Percentiles rank a stretch among this genome's conserved stretches.
Conservation (phyloP, 1,140 invertebrate genomes). For the Cydia strobilella region DNA sequence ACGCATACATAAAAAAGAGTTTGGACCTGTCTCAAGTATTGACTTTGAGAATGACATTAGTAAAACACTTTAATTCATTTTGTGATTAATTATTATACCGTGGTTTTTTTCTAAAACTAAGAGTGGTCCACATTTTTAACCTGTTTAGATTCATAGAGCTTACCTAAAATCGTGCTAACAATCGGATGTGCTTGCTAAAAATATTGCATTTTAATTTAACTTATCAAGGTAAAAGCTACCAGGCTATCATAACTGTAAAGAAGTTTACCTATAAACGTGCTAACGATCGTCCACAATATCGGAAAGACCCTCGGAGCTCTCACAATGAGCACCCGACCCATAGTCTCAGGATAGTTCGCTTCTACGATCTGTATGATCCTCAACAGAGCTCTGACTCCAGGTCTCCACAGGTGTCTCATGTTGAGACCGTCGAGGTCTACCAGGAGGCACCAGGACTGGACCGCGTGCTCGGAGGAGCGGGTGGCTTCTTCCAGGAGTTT, state of each 20-base stretch:
- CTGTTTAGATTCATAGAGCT: constrained; percentile 41
- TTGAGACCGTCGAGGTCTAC: constrained; percentile 97
- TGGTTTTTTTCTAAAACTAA: too few relatives aligned
- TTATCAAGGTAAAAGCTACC: neutral
- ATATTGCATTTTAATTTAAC: too few relatives aligned
- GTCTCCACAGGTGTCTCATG: constrained; percentile 97
- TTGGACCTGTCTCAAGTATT: too few relatives aligned
- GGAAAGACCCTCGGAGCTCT: constrained; percentile 96
- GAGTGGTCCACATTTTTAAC: too few relatives aligned
- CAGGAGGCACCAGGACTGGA: constrained; percentile 94
- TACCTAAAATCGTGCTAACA: constrained; percentile 96
- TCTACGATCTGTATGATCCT: constrained; percentile 97
- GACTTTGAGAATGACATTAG: too few relatives aligned
- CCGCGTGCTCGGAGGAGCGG: constrained; percentile 85
- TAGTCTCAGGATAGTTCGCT: constrained; percentile 97
- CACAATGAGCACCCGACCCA: constrained; percentile 93
- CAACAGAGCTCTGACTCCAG: constrained; percentile 94
- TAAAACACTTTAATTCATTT: too few relatives aligned
- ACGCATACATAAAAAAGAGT: too few relatives aligned
- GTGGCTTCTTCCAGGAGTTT: constrained; percentile 92
- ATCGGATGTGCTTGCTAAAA: constrained; percentile 87
- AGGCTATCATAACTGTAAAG: neutral
- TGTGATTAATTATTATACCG: too few relatives aligned
- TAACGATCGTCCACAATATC: constrained; percentile 97
- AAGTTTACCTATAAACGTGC: constrained; percentile 90